phyloP scores from a whole-genome alignment of 2,113 vertebrate species.

The Bettongia penicillata region DNA sequence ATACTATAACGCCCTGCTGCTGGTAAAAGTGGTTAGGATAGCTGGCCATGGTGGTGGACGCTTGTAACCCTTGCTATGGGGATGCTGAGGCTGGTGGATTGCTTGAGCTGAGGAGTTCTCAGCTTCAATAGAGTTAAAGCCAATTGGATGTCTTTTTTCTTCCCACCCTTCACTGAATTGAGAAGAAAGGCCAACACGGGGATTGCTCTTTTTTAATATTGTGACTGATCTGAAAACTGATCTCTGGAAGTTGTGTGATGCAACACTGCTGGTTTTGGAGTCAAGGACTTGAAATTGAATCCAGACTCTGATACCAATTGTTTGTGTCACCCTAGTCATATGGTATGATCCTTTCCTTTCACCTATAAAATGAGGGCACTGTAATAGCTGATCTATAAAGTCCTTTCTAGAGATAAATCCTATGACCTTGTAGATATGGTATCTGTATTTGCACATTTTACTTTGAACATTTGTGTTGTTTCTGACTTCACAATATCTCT shows the following conservation, averaged over 20 bases:
- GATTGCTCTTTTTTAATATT: not conserved
- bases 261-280: not conserved
- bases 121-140: not conserved
- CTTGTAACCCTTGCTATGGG: not conserved
- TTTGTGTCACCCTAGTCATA: not conserved
- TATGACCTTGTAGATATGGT: not conserved
- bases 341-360: not conserved
- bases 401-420: not conserved
- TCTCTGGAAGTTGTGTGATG: not conserved
- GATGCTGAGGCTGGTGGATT: not conserved
- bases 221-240: not conserved
- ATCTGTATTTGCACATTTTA: not conserved
- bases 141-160: not conserved
- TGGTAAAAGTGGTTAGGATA: not conserved
- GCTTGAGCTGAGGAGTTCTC: not conserved
- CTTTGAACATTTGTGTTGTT: not conserved
- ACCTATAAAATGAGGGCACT: not conserved
- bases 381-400: not conserved
- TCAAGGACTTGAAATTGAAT: not conserved
- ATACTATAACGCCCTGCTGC: not conserved
- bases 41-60: not conserved
- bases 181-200: not conserved
- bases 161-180: not conserved
- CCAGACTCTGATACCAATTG: not conserved
- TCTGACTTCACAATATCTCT: not conserved